Base-by-base conservation (phyloP, 1,140 invertebrate species). In the Bradysia coprophila region DNA sequence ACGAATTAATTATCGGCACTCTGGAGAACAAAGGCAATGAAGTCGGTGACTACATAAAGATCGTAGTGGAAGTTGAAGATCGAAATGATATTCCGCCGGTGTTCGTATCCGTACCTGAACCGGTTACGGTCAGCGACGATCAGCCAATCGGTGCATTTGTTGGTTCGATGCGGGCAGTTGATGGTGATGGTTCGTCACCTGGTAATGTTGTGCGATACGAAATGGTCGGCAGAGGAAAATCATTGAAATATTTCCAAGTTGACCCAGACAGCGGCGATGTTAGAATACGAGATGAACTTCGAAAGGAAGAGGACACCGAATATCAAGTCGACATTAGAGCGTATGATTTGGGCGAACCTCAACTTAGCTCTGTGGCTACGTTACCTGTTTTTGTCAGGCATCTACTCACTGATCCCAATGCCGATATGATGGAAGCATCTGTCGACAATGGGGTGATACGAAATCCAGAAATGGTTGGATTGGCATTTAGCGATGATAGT, bases 261-360 rank as follows among this genome's bases (percentile, higher is more conserved):
- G 83, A 91, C 62, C 71, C 83, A 0, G 83, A 88, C 48, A 78
- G 75, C 0, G 87, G 86, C 0, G 69, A 76, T 2, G 56, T 91
- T 9, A 68, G 74, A 22, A 75, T 90, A 1, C 72, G 81, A 15
- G 83, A 88, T 60, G 82, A 89, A 56, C 54, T 91, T 21, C 69
- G 79, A 32, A 90, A 89, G 56, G 83, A 88, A 55, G 71, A 77
- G 10, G 77, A 84, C 52, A 83, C 76, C 19, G 84, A 90, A 63
- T 90, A 87, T 63, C 80, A 83, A 28, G 74, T 92, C 36, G 80
- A 87, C 54, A 76, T 95, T 0, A 72, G 78, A 45, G 88, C 83
- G 0, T 87, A 84, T 53, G 89, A 95, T 56, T 69, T 86, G 46
- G 85, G 83, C 0, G 81, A 87, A 24, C 89, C 89, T 0, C 75